Evolutionary conservation across 2,113 vertebrate species (phyloP).

Genomic region (Salvelinus alpinus): DNA sequence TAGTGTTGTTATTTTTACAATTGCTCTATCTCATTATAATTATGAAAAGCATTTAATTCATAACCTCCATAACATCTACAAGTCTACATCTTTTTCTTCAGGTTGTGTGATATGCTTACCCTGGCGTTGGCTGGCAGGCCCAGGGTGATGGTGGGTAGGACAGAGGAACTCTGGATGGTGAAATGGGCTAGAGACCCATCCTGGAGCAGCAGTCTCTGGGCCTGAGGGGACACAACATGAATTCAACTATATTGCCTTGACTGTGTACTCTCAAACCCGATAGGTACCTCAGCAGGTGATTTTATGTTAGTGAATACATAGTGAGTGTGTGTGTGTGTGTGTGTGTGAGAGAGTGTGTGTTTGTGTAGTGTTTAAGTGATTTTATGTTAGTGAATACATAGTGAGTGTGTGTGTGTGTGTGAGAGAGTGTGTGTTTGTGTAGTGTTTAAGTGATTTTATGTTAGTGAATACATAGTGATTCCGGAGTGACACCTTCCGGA

Average conservation of each 20-base stretch:
- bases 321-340: slow-evolving; percentile 17
- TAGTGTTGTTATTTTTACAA: background rate
- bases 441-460: background rate
- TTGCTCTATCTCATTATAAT: background rate
- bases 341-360: background rate
- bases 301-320: slow-evolving; percentile 51
- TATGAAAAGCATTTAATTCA: background rate
- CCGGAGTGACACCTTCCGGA: too few relatives aligned
- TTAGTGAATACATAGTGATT: slow-evolving; percentile 50
- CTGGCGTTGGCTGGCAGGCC: slow-evolving; percentile 85
- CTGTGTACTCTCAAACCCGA: background rate
- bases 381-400: slow-evolving; percentile 51
- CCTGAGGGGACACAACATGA: slow-evolving; percentile 43
- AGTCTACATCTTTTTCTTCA: too few relatives aligned
- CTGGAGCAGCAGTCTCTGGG: slow-evolving; percentile 74
- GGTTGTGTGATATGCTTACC: slow-evolving; percentile 68
- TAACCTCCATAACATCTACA: background rate
- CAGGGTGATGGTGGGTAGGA: slow-evolving; percentile 88
- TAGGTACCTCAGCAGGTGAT: slow-evolving; percentile 36
- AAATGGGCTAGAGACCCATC: slow-evolving; percentile 79
- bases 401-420: slow-evolving; percentile 15
- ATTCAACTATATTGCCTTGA: background rate
- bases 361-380: too few relatives aligned
- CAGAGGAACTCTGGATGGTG: slow-evolving; percentile 79
- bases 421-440: too few relatives aligned